Conservation (phyloP, 1,140 invertebrate species). For the Pentalonia nigronervosa region DNA sequence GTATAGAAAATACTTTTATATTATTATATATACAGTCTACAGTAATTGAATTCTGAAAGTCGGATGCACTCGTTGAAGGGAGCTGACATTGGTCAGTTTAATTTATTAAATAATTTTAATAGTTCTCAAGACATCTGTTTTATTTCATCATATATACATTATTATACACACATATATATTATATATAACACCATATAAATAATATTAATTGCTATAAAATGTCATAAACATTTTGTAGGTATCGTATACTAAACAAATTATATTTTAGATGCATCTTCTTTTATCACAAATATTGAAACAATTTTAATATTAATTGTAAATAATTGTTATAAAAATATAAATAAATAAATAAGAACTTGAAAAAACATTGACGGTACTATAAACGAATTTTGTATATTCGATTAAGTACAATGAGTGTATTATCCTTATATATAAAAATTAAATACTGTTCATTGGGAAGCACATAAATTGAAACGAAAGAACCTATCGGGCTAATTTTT, state of each 20-base stretch:
- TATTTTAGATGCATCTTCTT: neutral
- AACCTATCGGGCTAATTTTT: no score
- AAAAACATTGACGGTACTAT: neutral
- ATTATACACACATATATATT: neutral
- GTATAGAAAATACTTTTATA: neutral
- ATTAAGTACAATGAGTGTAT: neutral
- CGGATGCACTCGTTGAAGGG: conserved; percentile 15
- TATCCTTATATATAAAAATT: no score
- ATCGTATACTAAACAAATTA: neutral
- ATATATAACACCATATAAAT: neutral
- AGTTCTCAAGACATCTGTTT: conserved; percentile 1
- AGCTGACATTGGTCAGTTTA: neutral
- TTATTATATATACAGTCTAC: neutral
- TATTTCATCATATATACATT: neutral
- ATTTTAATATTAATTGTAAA: no score
- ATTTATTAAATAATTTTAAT: conserved; percentile 13
- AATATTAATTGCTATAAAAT: conserved; percentile 10
- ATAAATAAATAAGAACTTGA: neutral
- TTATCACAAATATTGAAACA: neutral
- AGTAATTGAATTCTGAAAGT: conserved; percentile 7
- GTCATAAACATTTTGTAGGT: neutral
- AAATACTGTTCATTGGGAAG: no score
- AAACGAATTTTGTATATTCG: neutral
- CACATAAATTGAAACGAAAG: no score
- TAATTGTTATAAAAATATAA: no score